Conservation (phyloP, 2,888 invertebrate genomes). For the Epirrhoe tristata region DNA sequence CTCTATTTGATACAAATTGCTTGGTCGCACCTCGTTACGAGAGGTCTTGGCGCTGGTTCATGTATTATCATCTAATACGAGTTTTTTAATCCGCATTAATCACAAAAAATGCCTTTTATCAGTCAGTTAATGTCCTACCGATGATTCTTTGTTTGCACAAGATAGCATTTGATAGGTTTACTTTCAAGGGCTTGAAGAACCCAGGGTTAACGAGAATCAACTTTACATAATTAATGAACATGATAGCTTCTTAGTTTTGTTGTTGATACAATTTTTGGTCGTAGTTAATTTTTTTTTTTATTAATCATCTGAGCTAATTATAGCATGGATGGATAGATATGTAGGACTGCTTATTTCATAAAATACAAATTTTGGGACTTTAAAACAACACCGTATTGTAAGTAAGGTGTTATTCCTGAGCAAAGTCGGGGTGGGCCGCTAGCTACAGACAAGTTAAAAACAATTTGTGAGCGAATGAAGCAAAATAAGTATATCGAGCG, state of each 20-base stretch:
- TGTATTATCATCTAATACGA: constrained; percentile 34
- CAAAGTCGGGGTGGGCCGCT: too few relatives aligned
- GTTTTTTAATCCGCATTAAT: constrained; percentile 67
- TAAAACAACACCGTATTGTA: too few relatives aligned
- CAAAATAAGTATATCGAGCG: too few relatives aligned
- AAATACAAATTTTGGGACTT: too few relatives aligned
- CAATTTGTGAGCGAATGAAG: too few relatives aligned
- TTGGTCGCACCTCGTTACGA: not conserved
- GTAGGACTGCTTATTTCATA: too few relatives aligned
- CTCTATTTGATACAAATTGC: not conserved
- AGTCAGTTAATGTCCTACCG: constrained; percentile 59
- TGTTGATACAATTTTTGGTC: not conserved
- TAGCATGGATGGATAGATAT: too few relatives aligned
- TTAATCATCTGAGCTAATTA: not conserved
- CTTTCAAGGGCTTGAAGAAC: constrained; percentile 16
- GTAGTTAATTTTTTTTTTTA: too few relatives aligned
- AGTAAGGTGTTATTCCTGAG: too few relatives aligned
- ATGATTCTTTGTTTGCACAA: constrained; percentile 61
- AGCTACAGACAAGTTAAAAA: too few relatives aligned
- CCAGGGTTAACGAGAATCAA: constrained; percentile 6
- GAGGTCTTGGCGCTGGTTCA: constrained; percentile 45
- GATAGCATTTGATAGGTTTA: constrained; percentile 44
- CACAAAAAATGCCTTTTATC: constrained; percentile 60
- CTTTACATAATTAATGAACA: not conserved
- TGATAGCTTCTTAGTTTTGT: not conserved